Conservation (phyloP, 2,888 invertebrate genomes). For the Cheilosia vulpina region DNA sequence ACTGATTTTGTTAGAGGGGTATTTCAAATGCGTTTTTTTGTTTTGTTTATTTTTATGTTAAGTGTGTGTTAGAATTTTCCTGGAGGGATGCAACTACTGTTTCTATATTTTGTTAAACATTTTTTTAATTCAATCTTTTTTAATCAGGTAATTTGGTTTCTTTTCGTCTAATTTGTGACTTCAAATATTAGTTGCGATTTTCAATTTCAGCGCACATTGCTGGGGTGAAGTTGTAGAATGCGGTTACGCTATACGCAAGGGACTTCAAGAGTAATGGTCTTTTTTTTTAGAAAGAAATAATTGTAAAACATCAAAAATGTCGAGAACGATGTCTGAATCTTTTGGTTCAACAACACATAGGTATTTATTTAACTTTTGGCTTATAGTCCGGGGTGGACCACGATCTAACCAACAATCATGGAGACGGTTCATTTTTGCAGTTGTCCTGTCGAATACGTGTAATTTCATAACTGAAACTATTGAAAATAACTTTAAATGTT, state of each 20-base stretch:
- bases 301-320: too few species aligned
- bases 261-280: not conserved
- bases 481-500: too few species aligned
- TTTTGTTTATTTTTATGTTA: not conserved
- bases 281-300: not conserved
- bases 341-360: too few species aligned
- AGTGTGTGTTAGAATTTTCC: constrained; percentile 8
- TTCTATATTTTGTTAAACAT: constrained; percentile 22
- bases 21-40: constrained; percentile 48
- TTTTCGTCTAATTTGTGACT: constrained; percentile 49
- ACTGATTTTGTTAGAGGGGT: constrained; percentile 8
- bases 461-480: too few species aligned
- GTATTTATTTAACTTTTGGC: too few species aligned
- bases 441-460: too few species aligned
- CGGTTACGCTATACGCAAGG: not conserved
- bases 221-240: not conserved
- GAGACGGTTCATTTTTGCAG: too few species aligned
- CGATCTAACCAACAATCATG: too few species aligned
- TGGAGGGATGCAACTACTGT: constrained; percentile 45
- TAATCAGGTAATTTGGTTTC: constrained; percentile 62
- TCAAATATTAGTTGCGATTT: constrained; percentile 24
- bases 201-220: constrained; percentile 11
- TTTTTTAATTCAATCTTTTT: constrained; percentile 44
- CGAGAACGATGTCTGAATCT: too few species aligned
- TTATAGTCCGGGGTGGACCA: too few species aligned